Conservation (phyloP, 2,113 vertebrate genomes). For the Elaphurus davidianus region DNA sequence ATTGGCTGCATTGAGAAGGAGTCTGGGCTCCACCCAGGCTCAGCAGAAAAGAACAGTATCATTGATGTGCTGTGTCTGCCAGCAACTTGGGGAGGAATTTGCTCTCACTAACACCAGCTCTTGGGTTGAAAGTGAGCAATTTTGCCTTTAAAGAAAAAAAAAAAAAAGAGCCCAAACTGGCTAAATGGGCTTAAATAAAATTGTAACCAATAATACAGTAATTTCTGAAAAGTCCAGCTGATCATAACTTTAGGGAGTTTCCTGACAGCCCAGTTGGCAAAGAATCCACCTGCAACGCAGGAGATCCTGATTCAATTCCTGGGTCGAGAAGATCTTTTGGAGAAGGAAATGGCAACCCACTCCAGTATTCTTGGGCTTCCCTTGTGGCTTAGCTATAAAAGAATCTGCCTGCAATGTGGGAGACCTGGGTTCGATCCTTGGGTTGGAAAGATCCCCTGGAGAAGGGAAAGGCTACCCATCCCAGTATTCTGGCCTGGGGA, state of each 20-base stretch:
- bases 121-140: not conserved
- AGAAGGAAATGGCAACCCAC: not conserved
- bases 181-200: not conserved
- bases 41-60: not conserved
- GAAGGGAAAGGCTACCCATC: not conserved
- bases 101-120: not conserved
- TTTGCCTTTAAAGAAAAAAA: not conserved
- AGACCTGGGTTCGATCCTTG: not conserved
- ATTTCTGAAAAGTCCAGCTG: not conserved
- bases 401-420: not conserved
- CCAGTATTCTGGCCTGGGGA: not conserved
- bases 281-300: rapidly evolving
- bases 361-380: not conserved
- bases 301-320: not conserved
- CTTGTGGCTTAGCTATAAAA: not conserved
- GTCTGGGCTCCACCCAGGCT: not conserved
- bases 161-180: not conserved
- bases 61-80: not conserved
- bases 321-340: not conserved
- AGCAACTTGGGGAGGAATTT: not conserved
- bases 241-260: not conserved
- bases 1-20: not conserved
- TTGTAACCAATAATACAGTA: not conserved
- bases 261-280: not conserved
- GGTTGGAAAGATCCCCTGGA: not conserved